Conservation (phyloP, 2,113 vertebrate species). For the Alces alces region DNA sequence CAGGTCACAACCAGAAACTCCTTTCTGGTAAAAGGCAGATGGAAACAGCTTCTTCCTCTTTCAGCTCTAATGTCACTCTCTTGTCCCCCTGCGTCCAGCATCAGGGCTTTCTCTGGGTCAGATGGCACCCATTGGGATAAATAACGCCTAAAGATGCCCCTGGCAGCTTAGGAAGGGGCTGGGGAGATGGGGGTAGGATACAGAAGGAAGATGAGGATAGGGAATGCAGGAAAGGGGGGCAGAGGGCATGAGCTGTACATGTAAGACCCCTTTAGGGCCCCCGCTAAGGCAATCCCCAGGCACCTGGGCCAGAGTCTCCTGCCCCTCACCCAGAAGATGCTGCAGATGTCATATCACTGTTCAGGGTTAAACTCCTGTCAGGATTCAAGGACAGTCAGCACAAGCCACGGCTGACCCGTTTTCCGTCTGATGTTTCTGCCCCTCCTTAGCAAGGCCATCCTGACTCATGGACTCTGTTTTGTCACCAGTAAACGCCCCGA, state of each 20-base stretch:
- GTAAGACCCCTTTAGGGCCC: background rate
- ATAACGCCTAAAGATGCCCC: background rate
- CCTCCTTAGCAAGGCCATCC: background rate
- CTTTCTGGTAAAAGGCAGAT: background rate
- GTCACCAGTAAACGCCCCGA: conserved; percentile 52
- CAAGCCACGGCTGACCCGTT: background rate
- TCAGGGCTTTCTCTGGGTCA: background rate
- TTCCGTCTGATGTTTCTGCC: background rate
- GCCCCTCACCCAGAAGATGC: background rate
- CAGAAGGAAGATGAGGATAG: background rate
- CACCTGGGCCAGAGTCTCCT: background rate
- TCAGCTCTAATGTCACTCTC: background rate
- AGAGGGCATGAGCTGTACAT: background rate
- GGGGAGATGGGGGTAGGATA: background rate
- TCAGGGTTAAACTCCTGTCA: background rate
- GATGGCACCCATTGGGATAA: background rate
- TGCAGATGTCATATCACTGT: background rate
- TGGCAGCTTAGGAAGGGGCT: background rate
- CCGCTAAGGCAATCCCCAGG: background rate
- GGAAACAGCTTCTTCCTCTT: background rate
- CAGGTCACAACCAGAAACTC: background rate
- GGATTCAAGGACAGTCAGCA: background rate
- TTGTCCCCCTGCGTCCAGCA: background rate
- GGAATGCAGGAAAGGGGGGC: background rate
- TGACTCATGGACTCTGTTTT: background rate